Evolutionary conservation across 1,140 invertebrate genomes (phyloP).

Genomic region (Odontomachus brunneus): DNA sequence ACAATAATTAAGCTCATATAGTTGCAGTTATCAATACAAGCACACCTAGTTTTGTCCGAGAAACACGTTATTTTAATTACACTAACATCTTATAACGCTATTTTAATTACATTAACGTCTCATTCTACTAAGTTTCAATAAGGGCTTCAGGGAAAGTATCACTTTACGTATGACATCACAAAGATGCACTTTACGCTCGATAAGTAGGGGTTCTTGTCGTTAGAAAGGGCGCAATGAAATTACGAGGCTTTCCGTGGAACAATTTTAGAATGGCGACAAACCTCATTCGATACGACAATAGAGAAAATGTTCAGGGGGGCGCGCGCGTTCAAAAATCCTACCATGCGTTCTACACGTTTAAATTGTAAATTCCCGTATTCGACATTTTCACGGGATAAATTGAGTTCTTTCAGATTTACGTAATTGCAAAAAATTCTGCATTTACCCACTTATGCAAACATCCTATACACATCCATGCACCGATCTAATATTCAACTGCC

Average conservation of each 20-base stretch:
- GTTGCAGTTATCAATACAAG: neutral
- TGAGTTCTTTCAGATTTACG: too few relatives aligned
- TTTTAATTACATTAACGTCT: too few relatives aligned
- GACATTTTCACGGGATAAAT: too few relatives aligned
- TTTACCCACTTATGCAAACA: too few relatives aligned
- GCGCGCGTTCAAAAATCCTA: too few relatives aligned
- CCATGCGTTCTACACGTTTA: too few relatives aligned
- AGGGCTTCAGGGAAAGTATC: constrained; percentile 47
- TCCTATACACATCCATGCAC: too few relatives aligned
- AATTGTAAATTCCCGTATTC: too few relatives aligned
- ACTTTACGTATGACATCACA: constrained; percentile 47
- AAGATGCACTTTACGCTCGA: constrained; percentile 48
- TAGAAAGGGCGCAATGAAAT: constrained; percentile 38
- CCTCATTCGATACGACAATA: constrained; percentile 2
- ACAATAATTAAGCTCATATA: neutral
- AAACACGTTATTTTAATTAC: constrained; percentile 42
- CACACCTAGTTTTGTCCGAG: neutral
- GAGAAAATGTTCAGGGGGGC: neutral
- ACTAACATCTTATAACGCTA: constrained; percentile 23
- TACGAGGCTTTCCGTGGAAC: neutral
- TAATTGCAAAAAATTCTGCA: too few relatives aligned
- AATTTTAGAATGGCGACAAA: neutral
- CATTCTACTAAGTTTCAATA: constrained; percentile 26
- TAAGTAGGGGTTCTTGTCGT: constrained; percentile 48
- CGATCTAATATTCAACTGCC: too few relatives aligned